Conservation (phyloP, 2,888 invertebrate species). For the Plusia festucae region DNA sequence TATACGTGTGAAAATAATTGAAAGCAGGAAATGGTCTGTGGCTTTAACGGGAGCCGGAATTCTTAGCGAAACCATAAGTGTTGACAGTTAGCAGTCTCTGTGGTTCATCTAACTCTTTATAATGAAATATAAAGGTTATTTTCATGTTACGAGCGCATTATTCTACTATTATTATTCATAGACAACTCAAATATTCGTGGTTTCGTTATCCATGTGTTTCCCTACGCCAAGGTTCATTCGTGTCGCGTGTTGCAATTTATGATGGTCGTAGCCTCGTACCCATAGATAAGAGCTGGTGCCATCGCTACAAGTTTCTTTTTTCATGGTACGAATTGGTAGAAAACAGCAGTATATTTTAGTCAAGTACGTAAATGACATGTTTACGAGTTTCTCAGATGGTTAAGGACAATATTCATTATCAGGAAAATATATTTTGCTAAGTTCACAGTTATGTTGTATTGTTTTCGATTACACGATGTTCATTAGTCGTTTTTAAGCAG, state of each 20-base stretch:
- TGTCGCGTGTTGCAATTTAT: slow-evolving; percentile 7
- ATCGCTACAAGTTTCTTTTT: slow-evolving; percentile 9
- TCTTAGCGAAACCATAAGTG: neutral
- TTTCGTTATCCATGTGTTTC: slow-evolving; percentile 6
- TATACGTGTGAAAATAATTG: neutral
- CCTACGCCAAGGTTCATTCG: neutral
- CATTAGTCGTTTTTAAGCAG: neutral
- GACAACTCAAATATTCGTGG: slow-evolving; percentile 4
- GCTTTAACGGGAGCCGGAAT: neutral
- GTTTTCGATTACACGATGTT: neutral
- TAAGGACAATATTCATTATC: neutral
- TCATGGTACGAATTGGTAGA: slow-evolving; percentile 4
- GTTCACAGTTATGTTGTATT: neutral
- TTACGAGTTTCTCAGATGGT: neutral
- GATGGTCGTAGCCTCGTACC: slow-evolving; percentile 1
- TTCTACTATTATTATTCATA: slow-evolving; percentile 2
- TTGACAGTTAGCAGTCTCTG: neutral
- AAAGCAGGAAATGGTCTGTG: neutral
- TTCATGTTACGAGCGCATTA: neutral
- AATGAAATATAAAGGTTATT: neutral
- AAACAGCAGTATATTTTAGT: neutral
- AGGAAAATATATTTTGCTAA: neutral
- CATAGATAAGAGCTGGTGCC: neutral
- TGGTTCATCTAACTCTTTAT: neutral
- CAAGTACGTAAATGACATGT: neutral